Evolutionary conservation across 2,797 vertebrate genomes (phyloP).

Genomic region (Lepilemur septentrionalis): DNA sequence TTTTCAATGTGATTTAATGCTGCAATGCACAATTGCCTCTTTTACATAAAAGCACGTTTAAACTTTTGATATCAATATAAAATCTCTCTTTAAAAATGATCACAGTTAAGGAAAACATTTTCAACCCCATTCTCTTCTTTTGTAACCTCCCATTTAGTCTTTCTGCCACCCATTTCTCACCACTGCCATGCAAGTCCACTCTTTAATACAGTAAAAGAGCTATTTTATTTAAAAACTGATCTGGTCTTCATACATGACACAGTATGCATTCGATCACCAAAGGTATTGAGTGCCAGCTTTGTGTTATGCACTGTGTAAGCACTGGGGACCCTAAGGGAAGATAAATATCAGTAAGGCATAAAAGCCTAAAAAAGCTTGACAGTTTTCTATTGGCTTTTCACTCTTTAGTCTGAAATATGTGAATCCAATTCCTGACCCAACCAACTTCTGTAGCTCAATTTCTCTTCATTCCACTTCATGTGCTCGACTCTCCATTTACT

Average conservation of each 20-base stretch:
- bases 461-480: background rate
- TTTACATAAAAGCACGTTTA: conserved; percentile 44
- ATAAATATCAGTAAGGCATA: background rate
- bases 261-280: background rate
- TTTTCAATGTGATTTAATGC: conserved; percentile 54
- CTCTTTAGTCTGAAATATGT: background rate
- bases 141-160: background rate
- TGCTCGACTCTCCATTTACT: background rate
- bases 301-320: background rate
- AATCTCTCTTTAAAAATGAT: conserved; percentile 21
- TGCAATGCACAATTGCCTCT: background rate
- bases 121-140: background rate
- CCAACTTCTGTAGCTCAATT: background rate
- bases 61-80: conserved; percentile 37
- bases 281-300: background rate
- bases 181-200: background rate
- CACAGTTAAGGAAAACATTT: background rate
- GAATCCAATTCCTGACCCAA: background rate
- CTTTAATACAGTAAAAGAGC: background rate
- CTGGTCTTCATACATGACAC: background rate
- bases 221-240: background rate
- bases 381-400: background rate
- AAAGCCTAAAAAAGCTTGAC: background rate
- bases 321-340: background rate
- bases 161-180: background rate